These are phyloP conservation scores for Carabus problematicus DNA, from an alignment of 2,888 invertebrate species.

Conservation along the genomic window DNA sequence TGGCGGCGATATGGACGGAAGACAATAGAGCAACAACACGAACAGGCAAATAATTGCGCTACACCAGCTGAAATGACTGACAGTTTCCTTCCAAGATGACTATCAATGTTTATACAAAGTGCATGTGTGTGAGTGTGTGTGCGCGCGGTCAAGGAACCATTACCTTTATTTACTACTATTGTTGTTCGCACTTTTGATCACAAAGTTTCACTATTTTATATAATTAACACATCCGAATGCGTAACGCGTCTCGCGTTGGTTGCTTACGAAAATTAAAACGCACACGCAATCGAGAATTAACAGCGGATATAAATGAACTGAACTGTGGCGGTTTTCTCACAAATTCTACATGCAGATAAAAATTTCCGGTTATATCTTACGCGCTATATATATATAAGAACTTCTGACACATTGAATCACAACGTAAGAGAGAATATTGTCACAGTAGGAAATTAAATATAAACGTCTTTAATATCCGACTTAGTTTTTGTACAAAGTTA, in stretches of 20 bases:
- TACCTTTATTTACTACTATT: slow-evolving; percentile 26
- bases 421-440: too few species aligned
- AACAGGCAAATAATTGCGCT: slow-evolving; percentile 4
- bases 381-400: too few species aligned
- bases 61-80: slow-evolving; percentile 35
- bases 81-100: slow-evolving; percentile 36
- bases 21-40: slow-evolving; percentile 8
- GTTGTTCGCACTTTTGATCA: slow-evolving; percentile 26
- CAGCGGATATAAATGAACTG: too few species aligned
- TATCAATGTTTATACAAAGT: too few species aligned
- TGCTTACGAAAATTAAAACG: slow-evolving; percentile 26
- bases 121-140: too few species aligned
- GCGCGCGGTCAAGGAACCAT: slow-evolving; percentile 21
- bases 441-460: too few species aligned
- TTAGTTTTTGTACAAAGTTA: too few species aligned
- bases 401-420: too few species aligned
- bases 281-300: slow-evolving; percentile 9
- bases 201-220: not conserved
- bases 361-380: too few species aligned
- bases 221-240: slow-evolving; percentile 32
- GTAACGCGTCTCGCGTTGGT: slow-evolving; percentile 30
- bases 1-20: slow-evolving; percentile 20
- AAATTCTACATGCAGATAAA: too few species aligned
- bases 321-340: too few species aligned
- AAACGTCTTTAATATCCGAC: too few species aligned